A percentile compares a stretch with the other conserved stretches of the same genome.
Conservation (phyloP, 2,797 vertebrate genomes). For the Artibeus lituratus region DNA sequence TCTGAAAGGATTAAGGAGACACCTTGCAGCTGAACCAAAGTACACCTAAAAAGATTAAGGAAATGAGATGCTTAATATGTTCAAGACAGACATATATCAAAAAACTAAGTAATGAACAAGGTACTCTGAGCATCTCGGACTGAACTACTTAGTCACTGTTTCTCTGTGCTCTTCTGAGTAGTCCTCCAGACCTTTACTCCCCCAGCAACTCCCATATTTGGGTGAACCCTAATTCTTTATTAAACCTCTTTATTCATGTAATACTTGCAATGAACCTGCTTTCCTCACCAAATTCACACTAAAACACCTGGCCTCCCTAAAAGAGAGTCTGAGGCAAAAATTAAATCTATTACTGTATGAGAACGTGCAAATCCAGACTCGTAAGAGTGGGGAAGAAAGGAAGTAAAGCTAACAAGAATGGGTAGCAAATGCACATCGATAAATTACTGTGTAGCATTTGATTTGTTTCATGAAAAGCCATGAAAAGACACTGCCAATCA, state of each 20-base stretch:
- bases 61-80: not conserved
- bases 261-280: not conserved
- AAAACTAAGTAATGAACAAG: not conserved
- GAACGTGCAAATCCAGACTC: not conserved
- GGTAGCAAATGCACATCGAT: not conserved
- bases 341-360: conserved; percentile 15
- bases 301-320: not conserved
- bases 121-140: not conserved
- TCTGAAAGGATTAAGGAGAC: not conserved
- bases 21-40: not conserved
- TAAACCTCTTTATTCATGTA: not conserved
- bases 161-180: not conserved
- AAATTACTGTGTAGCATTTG: not conserved
- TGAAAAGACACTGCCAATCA: not conserved
- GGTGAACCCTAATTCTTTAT: not conserved
- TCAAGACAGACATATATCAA: not conserved
- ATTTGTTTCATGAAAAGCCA: not conserved
- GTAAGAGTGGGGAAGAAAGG: not conserved
- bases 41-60: not conserved
- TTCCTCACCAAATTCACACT: conserved; percentile 7
- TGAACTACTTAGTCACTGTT: not conserved
- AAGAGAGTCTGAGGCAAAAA: not conserved
- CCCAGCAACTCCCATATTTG: not conserved
- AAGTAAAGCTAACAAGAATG: not conserved
- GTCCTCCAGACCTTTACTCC: not conserved